Percentiles rank a stretch among this genome's conserved stretches.
These are phyloP conservation scores for Saturnia japonica DNA, from an alignment of 2,888 invertebrate species.

Conservation along the genomic window DNA sequence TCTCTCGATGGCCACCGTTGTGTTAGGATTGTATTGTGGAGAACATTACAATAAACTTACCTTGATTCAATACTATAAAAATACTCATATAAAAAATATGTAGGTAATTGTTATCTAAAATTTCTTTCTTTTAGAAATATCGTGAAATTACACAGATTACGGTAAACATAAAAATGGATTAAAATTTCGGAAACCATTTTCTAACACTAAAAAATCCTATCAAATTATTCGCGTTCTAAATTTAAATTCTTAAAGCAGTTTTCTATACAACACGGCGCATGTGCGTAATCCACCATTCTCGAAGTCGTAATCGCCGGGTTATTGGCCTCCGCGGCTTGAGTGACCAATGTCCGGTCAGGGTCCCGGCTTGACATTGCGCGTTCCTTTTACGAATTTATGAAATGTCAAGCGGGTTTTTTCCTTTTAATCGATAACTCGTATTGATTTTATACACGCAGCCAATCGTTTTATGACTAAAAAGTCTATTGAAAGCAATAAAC, in stretches of 20 bases:
- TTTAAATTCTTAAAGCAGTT: conserved; percentile 54
- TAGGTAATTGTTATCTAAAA: too few species aligned
- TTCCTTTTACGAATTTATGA: conserved; percentile 46
- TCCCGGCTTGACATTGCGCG: conserved; percentile 60
- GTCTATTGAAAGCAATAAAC: background rate
- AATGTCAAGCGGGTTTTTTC: conserved; percentile 34
- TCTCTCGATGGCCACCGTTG: too few species aligned
- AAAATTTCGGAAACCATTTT: background rate
- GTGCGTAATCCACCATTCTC: conserved; percentile 64
- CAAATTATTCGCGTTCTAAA: conserved; percentile 16
- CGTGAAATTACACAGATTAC: background rate
- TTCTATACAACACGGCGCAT: conserved; percentile 49
- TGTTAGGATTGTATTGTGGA: too few species aligned
- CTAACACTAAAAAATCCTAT: background rate
- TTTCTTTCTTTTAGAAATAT: too few species aligned
- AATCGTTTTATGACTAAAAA: background rate
- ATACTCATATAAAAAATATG: too few species aligned
- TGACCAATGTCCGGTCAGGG: conserved; percentile 68
- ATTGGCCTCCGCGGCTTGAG: conserved; percentile 46
- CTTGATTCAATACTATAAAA: too few species aligned
- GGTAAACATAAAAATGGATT: background rate
- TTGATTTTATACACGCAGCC: conserved; percentile 9
- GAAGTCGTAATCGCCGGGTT: conserved; percentile 51
- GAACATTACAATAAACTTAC: too few species aligned
- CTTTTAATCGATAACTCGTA: conserved; percentile 29